A percentile compares a stretch with the other conserved stretches of the same genome.
Conservation (phyloP, 2,888 invertebrate species). For the Sphaerophoria taeniata region DNA sequence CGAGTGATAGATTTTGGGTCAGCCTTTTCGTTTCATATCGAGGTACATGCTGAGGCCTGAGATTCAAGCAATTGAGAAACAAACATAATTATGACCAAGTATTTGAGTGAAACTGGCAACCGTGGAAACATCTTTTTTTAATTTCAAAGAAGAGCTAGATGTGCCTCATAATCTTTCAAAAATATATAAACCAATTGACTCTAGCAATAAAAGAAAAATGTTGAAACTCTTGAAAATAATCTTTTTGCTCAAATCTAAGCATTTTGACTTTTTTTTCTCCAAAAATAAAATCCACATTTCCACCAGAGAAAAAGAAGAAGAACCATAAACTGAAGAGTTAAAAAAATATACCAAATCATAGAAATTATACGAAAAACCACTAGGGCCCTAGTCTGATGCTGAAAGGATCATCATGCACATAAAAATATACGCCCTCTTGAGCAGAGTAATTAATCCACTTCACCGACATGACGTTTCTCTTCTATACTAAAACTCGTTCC, state of each 20-base stretch:
- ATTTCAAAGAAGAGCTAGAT: background rate
- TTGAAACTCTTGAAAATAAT: slow-evolving; percentile 38
- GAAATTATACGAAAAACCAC: slow-evolving; percentile 57
- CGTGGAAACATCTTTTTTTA: slow-evolving; percentile 15
- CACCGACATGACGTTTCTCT: slow-evolving; percentile 61
- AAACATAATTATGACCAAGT: too few relatives aligned
- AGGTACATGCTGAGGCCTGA: too few relatives aligned
- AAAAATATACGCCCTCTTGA: slow-evolving; percentile 71
- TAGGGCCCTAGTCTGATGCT: too few relatives aligned
- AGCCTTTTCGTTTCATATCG: slow-evolving; percentile 45
- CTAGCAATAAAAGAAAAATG: background rate
- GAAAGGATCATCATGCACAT: slow-evolving; percentile 55
- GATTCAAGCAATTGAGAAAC: slow-evolving; percentile 51
- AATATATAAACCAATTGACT: background rate
- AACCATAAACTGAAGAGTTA: slow-evolving; percentile 18
- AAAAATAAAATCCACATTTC: slow-evolving; percentile 1
- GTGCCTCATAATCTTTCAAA: background rate
- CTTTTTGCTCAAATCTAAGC: slow-evolving; percentile 23
- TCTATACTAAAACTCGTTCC: too few relatives aligned
- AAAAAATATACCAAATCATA: slow-evolving; percentile 49
- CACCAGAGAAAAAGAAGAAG: background rate
- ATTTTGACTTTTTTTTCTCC: slow-evolving; percentile 16
- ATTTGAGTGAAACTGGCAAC: too few relatives aligned
- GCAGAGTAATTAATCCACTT: slow-evolving; percentile 74
- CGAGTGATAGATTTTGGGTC: slow-evolving; percentile 48